phyloP scores from a whole-genome alignment of 1,140 invertebrate genomes.

The Holotrichia oblita region DNA sequence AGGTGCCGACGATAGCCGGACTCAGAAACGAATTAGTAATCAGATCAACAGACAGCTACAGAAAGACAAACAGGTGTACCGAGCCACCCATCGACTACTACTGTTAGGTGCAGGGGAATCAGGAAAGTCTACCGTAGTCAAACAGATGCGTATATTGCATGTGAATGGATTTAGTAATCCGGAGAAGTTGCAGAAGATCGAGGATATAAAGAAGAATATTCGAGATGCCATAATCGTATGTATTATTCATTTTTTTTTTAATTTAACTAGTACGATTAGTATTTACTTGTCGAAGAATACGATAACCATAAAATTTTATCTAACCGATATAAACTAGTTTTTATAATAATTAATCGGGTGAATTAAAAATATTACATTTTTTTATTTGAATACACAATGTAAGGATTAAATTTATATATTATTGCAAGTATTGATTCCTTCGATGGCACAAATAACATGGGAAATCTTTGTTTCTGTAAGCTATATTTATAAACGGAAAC shows the following conservation, averaged over 20 bases:
- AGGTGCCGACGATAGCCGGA: constrained; percentile 93
- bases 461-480: no score
- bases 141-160: constrained; percentile 99
- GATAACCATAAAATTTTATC: no score
- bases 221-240: constrained; percentile 99
- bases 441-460: no score
- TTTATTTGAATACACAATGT: no score
- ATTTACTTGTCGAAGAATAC: not conserved
- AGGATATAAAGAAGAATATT: constrained; percentile 99
- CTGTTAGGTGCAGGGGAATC: constrained; percentile 97
- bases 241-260: constrained; percentile 49
- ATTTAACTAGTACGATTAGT: no score
- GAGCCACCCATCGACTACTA: constrained; percentile 94
- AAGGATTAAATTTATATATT: no score
- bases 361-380: no score
- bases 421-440: no score
- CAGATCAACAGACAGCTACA: constrained; percentile 98
- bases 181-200: constrained; percentile 98
- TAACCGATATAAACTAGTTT: no score
- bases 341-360: no score
- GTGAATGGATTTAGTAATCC: constrained; percentile 98
- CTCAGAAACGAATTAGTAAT: constrained; percentile 96
- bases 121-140: constrained; percentile 99
- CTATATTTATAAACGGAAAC: no score
- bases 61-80: constrained; percentile 98